Conservation (phyloP, 2,888 invertebrate species). For the Andricus curvator region DNA sequence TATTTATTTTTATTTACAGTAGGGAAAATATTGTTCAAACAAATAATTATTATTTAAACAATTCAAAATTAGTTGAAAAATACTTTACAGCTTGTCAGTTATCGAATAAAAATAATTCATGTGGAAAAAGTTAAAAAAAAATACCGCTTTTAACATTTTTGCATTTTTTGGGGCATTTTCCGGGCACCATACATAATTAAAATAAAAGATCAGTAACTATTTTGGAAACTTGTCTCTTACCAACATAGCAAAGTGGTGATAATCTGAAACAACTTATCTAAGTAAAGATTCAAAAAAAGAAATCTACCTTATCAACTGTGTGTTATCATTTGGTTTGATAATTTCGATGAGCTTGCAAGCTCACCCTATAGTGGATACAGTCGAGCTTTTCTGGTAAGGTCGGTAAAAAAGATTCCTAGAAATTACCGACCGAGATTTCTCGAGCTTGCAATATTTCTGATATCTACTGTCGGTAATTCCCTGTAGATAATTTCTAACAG, state of each 20-base stretch:
- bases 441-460: neutral
- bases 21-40: no score
- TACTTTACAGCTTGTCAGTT: no score
- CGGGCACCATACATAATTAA: neutral
- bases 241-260: neutral
- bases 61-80: no score
- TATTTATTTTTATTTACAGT: no score
- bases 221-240: neutral
- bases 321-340: neutral
- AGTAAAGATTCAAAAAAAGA: neutral
- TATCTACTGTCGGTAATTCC: neutral
- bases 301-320: neutral
- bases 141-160: no score
- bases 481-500: neutral
- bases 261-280: neutral
- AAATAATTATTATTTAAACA: no score
- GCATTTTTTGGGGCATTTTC: no score
- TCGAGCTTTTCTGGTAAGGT: neutral
- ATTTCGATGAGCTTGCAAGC: constrained; percentile 24
- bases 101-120: no score
- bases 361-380: neutral
- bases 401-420: constrained; percentile 10
- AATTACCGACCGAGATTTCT: neutral
- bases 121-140: no score
- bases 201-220: neutral